Conservation (phyloP, 1,140 invertebrate genomes). For the Lepidurus apus region DNA sequence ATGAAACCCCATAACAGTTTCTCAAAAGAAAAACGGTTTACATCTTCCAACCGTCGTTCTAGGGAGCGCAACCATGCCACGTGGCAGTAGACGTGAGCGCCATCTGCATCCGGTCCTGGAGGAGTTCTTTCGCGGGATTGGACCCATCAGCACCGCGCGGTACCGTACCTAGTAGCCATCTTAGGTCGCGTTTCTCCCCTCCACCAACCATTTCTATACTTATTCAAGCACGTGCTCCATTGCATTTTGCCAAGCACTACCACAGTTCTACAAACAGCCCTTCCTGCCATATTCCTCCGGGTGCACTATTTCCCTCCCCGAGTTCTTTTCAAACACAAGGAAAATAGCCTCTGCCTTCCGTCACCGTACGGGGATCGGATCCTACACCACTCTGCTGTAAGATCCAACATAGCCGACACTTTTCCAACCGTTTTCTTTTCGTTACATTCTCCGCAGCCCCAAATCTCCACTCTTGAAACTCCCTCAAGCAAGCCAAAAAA, state of each 20-base stretch:
- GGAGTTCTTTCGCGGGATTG: background rate
- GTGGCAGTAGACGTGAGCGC: background rate
- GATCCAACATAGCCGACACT: too few species aligned
- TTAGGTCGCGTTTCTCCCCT: background rate
- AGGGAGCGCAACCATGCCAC: background rate
- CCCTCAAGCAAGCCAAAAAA: too few species aligned
- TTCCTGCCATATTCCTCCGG: background rate
- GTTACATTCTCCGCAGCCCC: too few species aligned
- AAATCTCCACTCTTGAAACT: too few species aligned
- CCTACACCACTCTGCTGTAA: too few species aligned
- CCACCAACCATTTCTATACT: background rate
- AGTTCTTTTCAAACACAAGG: background rate
- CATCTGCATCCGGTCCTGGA: background rate
- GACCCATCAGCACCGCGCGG: background rate
- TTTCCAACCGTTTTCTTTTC: too few species aligned
- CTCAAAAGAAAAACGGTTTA: background rate
- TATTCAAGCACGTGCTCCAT: slow-evolving; percentile 14
- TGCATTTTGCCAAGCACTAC: slow-evolving; percentile 2
- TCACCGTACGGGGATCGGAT: background rate
- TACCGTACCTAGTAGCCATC: background rate
- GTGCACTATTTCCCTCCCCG: background rate
- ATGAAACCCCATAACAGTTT: background rate
- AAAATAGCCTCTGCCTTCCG: background rate
- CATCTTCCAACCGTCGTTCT: background rate
- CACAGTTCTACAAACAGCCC: background rate